These are phyloP conservation scores for Clinocottus analis DNA, from an alignment of 2,113 vertebrate genomes.

Conservation along the genomic window DNA sequence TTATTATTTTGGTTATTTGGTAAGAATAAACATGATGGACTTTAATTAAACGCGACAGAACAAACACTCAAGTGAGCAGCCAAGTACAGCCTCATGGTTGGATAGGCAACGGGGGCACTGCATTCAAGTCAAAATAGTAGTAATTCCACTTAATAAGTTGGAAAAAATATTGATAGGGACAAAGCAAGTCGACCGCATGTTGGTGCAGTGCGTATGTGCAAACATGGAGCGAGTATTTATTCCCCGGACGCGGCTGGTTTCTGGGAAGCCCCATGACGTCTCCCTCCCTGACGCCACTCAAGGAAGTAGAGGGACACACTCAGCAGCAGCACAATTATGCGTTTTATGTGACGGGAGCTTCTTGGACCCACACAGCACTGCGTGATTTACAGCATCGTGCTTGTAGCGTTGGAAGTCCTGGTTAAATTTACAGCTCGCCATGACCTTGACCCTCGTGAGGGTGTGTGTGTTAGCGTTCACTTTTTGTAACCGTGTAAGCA, in stretches of 20 bases:
- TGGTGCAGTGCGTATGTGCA: background rate
- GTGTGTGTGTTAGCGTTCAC: conserved; percentile 6
- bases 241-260: background rate
- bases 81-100: no score
- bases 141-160: background rate
- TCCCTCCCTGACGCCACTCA: conserved; percentile 8
- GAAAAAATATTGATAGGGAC: conserved; percentile 3
- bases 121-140: no score
- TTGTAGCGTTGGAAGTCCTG: conserved; percentile 16
- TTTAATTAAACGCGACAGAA: no score
- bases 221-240: background rate
- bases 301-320: conserved; percentile 25
- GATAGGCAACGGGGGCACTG: no score
- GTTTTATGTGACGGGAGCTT: conserved; percentile 61
- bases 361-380: conserved; percentile 3
- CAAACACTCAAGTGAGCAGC: no score
- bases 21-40: no score
- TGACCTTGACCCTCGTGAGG: conserved; percentile 23
- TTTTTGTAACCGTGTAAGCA: conserved; percentile 1
- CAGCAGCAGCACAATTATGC: conserved; percentile 1
- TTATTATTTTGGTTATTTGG: no score
- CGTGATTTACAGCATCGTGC: conserved; percentile 36
- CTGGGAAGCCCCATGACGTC: conserved; percentile 10
- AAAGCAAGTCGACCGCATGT: background rate
- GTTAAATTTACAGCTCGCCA: conserved; percentile 17